A percentile compares a stretch with the other conserved stretches of the same genome.
phyloP scores from a whole-genome alignment of 2,888 invertebrate species.

The Pyrochroa serraticornis region DNA sequence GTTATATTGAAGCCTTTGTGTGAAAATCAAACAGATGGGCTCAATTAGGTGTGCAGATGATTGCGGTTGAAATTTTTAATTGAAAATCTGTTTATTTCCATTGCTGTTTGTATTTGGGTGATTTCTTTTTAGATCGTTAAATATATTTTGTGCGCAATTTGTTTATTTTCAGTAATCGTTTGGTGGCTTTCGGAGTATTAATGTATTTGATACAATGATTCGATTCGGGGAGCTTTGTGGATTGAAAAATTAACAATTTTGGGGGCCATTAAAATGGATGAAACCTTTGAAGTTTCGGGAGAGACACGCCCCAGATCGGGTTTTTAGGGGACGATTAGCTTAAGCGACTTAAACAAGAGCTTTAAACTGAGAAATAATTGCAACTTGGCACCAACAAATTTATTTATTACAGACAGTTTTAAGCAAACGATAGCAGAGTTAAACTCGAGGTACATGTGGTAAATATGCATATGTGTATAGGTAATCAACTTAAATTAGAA shows the following conservation, averaged over 20 bases:
- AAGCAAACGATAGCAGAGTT: no score
- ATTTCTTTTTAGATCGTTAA: conserved; percentile 5
- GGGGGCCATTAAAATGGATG: not conserved
- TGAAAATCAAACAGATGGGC: conserved; percentile 11
- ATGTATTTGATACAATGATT: conserved; percentile 15
- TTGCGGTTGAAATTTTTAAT: conserved; percentile 18
- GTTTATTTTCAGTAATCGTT: conserved; percentile 23
- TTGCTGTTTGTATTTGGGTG: conserved; percentile 7
- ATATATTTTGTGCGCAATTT: conserved; percentile 13
- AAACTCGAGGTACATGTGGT: no score
- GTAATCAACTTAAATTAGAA: no score
- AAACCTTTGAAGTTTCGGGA: no score
- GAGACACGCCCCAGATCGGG: no score
- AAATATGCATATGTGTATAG: no score
- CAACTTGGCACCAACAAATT: no score
- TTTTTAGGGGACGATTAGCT: no score
- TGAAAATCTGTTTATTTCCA: conserved; percentile 23
- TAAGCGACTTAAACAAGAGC: not conserved
- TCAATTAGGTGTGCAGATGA: conserved; percentile 18
- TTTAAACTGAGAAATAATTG: conserved; percentile 19
- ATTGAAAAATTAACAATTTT: conserved; percentile 13
- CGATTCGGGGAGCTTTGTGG: conserved; percentile 17
- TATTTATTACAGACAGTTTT: no score
- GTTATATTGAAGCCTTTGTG: conserved; percentile 13
- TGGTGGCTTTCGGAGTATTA: conserved; percentile 14